These are phyloP conservation scores for Drosophila subpulchrella DNA, from an alignment of 1,140 invertebrate genomes.

Conservation along the genomic window DNA sequence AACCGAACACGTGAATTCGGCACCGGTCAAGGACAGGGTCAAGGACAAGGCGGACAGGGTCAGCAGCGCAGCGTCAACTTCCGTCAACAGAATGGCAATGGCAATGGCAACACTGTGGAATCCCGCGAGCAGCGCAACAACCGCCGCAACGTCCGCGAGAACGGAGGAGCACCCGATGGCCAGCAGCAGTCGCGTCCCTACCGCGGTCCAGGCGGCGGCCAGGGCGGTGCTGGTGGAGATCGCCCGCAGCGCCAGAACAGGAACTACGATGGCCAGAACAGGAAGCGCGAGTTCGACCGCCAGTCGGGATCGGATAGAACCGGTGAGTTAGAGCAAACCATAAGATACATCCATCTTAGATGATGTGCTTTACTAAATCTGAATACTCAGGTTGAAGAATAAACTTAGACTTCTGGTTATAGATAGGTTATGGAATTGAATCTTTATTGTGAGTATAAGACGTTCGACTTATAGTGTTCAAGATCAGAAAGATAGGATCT, in stretches of 20 bases:
- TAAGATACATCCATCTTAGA: too few species aligned
- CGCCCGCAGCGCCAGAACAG: constrained; percentile 84
- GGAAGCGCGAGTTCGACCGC: constrained; percentile 96
- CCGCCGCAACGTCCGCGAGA: constrained; percentile 88
- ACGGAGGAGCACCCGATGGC: constrained; percentile 85
- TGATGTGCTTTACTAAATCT: too few species aligned
- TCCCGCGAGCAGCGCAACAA: constrained; percentile 90
- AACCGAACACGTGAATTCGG: constrained; percentile 75
- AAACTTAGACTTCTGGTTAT: too few species aligned
- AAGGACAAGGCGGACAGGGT: constrained; percentile 64
- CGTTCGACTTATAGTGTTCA: too few species aligned
- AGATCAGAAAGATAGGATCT: too few species aligned
- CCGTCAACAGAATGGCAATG: constrained; percentile 83
- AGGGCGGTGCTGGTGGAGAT: constrained; percentile 64
- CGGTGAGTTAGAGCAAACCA: constrained; percentile 85
- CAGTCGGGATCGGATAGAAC: constrained; percentile 97
- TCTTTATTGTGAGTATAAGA: too few species aligned
- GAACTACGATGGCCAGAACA: constrained; percentile 88
- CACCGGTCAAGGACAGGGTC: constrained; percentile 75
- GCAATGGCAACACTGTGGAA: constrained; percentile 84
- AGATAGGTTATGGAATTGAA: too few species aligned
- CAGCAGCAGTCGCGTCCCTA: constrained; percentile 85
- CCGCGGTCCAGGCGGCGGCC: constrained; percentile 37
- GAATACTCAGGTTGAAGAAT: too few species aligned
- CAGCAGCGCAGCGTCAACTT: constrained; percentile 79